A percentile compares a stretch with the other conserved stretches of the same genome.
Evolutionary conservation across 2,113 vertebrate species (phyloP).

Genomic region (Gorsachius goisagi): DNA sequence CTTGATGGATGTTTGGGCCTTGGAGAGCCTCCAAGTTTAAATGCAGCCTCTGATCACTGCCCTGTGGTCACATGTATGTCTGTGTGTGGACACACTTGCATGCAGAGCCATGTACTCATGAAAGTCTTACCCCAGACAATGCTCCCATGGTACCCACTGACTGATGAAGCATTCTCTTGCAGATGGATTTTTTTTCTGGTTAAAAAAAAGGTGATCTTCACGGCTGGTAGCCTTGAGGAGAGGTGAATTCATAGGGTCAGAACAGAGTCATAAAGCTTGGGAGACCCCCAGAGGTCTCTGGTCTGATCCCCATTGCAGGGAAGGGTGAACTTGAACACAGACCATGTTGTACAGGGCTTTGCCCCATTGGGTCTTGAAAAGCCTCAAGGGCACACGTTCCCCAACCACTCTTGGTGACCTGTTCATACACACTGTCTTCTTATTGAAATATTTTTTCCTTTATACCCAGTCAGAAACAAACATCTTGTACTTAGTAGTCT

Average conservation of each 20-base stretch:
- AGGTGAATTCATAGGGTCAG: neutral
- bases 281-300: neutral
- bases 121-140: neutral
- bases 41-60: neutral
- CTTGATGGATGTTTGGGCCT: rapidly evolving
- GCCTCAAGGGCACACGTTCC: rapidly evolving
- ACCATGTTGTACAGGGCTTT: neutral
- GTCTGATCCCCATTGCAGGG: neutral
- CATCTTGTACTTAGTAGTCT: neutral
- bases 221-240: neutral
- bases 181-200: neutral
- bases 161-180: neutral
- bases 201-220: neutral
- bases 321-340: neutral
- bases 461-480: neutral
- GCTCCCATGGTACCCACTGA: neutral
- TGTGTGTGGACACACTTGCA: neutral
- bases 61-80: neutral
- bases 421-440: neutral
- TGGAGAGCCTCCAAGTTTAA: neutral
- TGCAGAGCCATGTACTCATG: neutral
- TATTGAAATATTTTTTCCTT: neutral
- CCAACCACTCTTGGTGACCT: neutral
- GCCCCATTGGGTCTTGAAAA: neutral
- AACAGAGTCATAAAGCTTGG: neutral